These are phyloP conservation scores for Petromus typicus DNA, from an alignment of 2,113 vertebrate species.

Conservation along the genomic window DNA sequence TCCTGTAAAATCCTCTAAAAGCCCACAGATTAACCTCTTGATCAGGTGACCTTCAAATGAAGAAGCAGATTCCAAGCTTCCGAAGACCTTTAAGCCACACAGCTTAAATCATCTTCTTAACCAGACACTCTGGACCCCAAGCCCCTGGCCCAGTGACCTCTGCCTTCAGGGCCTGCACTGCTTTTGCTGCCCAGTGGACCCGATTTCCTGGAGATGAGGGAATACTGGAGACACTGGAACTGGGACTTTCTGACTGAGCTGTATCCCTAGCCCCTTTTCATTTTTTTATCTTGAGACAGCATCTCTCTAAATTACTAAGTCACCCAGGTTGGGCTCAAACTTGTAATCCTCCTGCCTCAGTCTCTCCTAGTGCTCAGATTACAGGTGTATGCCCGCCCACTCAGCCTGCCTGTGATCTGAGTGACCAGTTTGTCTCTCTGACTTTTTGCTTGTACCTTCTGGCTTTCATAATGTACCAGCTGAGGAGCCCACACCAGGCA, in stretches of 20 bases:
- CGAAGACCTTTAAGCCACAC: background rate
- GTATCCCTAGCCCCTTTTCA: background rate
- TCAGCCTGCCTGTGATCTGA: background rate
- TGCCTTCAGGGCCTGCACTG: background rate
- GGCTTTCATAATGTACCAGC: background rate
- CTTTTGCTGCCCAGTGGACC: background rate
- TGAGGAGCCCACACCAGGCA: too few species aligned
- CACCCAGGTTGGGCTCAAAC: too few species aligned
- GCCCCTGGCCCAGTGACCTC: background rate
- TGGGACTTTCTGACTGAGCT: background rate
- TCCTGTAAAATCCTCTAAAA: background rate
- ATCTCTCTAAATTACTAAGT: background rate
- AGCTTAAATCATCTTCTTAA: background rate
- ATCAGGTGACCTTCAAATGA: background rate
- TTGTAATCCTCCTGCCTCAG: too few species aligned
- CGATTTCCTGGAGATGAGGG: too few species aligned
- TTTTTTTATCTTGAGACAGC: background rate
- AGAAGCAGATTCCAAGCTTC: background rate
- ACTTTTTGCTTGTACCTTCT: background rate
- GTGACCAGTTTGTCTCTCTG: background rate
- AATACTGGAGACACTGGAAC: background rate
- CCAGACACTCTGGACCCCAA: too few species aligned
- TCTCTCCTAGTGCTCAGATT: background rate
- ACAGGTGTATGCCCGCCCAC: background rate
- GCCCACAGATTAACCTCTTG: background rate